Conservation (phyloP, 2,888 invertebrate genomes). For the Drosophila flavopinicola region DNA sequence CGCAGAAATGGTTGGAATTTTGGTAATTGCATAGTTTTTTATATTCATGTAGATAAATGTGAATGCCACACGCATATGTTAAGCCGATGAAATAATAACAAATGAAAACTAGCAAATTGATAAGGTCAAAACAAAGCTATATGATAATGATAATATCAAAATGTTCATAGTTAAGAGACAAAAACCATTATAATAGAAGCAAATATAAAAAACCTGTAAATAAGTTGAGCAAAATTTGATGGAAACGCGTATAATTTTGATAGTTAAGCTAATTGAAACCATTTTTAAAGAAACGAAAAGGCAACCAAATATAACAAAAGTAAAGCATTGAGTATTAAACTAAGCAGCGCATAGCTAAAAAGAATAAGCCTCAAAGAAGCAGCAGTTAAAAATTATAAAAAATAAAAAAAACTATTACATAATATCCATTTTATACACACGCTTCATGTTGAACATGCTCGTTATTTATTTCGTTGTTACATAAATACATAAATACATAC, state of each 20-base stretch:
- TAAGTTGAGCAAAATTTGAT: slow-evolving; percentile 56
- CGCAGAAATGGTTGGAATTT: slow-evolving; percentile 48
- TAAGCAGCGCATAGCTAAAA: slow-evolving; percentile 41
- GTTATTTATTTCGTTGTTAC: slow-evolving; percentile 70
- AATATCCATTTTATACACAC: slow-evolving; percentile 71
- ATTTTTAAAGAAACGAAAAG: slow-evolving; percentile 51
- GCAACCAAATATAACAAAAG: no score
- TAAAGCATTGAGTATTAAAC: slow-evolving; percentile 34
- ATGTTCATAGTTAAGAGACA: slow-evolving; percentile 77
- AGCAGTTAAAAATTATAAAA: slow-evolving; percentile 44
- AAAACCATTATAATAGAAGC: slow-evolving; percentile 39
- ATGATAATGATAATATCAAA: slow-evolving; percentile 67
- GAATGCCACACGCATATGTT: slow-evolving; percentile 37
- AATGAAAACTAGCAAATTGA: slow-evolving; percentile 4
- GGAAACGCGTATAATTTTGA: slow-evolving; percentile 62
- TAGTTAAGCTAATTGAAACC: slow-evolving; percentile 64
- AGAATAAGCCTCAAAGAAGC: slow-evolving; percentile 54
- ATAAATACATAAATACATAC: slow-evolving; percentile 43
- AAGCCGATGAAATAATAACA: slow-evolving; percentile 14
- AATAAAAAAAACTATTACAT: slow-evolving; percentile 35
- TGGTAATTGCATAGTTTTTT: slow-evolving; percentile 57
- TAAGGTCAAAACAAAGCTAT: slow-evolving; percentile 39
- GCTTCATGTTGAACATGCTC: slow-evolving; percentile 67
- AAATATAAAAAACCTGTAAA: slow-evolving; percentile 57
- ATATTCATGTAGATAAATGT: slow-evolving; percentile 60